A percentile compares a stretch with the other conserved stretches of the same genome.
phyloP scores from a whole-genome alignment of 2,797 vertebrate genomes.

The Todus mexicanus region DNA sequence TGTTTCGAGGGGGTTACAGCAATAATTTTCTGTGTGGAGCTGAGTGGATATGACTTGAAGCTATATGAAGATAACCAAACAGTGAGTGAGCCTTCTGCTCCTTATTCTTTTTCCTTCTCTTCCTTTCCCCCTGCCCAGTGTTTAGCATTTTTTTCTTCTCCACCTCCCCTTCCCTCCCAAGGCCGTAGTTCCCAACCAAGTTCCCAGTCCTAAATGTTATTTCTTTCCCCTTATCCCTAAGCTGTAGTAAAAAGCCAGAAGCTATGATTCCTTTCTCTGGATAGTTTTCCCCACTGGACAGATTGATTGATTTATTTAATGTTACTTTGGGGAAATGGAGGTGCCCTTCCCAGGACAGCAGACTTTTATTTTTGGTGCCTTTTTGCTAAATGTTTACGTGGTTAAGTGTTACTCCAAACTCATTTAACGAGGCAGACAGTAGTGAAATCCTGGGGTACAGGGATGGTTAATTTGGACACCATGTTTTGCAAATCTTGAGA shows the following conservation, averaged over 20 bases:
- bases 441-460: not conserved
- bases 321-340: not conserved
- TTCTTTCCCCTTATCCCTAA: not conserved
- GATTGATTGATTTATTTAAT: not conserved
- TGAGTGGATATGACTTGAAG: constrained; percentile 98
- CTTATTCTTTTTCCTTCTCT: not conserved
- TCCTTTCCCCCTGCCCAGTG: not conserved
- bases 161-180: not conserved
- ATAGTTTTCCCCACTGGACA: not conserved
- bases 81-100: constrained; percentile 78
- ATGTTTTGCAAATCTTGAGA: not conserved
- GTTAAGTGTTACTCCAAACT: not conserved
- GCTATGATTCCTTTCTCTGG: not conserved
- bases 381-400: not conserved
- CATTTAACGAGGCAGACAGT: not conserved
- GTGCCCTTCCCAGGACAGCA: not conserved
- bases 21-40: constrained; percentile 99
- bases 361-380: not conserved
- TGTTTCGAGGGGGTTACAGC: constrained; percentile 99
- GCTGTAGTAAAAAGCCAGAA: not conserved
- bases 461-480: not conserved
- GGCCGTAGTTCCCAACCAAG: not conserved
- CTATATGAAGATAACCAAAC: constrained; percentile 99
- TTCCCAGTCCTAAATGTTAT: not conserved
- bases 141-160: not conserved